These are phyloP conservation scores for Otus sunia DNA, from an alignment of 2,113 vertebrate genomes.

Conservation along the genomic window DNA sequence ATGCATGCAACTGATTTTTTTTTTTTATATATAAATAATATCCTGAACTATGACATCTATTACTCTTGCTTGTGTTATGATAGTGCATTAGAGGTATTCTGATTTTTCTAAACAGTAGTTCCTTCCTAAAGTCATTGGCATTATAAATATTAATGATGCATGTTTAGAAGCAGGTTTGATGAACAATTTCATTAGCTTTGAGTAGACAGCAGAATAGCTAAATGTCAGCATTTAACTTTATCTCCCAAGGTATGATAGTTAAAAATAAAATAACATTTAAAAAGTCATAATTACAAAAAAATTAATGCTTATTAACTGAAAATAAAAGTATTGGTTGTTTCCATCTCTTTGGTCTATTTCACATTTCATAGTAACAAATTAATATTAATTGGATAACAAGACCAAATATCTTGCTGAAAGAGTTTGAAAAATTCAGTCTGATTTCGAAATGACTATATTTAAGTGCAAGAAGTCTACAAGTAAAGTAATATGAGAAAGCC, in stretches of 20 bases:
- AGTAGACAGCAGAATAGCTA: not conserved
- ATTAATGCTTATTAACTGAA: not conserved
- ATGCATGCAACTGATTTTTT: accelerated
- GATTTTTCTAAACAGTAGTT: not conserved
- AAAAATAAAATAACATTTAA: not conserved
- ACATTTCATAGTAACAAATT: not conserved
- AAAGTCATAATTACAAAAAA: not conserved
- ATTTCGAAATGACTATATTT: not conserved
- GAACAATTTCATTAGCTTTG: constrained; percentile 9
- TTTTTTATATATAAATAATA: not conserved
- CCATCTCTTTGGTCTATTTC: not conserved
- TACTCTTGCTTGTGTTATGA: not conserved
- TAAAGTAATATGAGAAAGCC: not conserved
- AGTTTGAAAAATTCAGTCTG: not conserved
- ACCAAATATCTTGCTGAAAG: not conserved
- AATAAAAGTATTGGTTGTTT: not conserved
- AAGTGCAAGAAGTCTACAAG: not conserved
- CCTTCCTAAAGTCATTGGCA: not conserved
- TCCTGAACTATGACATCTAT: not conserved
- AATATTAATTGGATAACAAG: not conserved
- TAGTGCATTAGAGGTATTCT: not conserved
- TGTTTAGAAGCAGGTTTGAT: constrained; percentile 29
- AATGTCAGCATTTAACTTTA: constrained; percentile 35
- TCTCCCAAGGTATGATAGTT: not conserved
- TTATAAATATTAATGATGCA: constrained; percentile 30